phyloP scores from a whole-genome alignment of 2,888 invertebrate species.

The Heliconius hortense region DNA sequence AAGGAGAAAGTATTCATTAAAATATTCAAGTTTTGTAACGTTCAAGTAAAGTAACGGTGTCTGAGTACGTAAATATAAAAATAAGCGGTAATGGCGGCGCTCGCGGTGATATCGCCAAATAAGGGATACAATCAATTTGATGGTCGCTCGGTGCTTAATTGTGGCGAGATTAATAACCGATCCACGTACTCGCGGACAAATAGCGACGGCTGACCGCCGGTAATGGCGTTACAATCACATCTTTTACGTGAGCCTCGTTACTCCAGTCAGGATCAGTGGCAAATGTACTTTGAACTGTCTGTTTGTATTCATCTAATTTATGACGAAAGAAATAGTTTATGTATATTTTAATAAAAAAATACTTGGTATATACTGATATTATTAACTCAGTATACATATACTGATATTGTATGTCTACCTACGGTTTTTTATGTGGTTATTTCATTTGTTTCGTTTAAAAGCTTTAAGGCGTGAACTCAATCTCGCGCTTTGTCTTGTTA shows the following conservation, averaged over 20 bases:
- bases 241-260: conserved; percentile 49
- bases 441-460: too few relatives aligned
- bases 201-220: conserved; percentile 62
- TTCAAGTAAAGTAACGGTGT: conserved; percentile 14
- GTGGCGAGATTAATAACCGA: conserved; percentile 73
- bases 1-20: background rate
- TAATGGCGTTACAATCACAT: conserved; percentile 55
- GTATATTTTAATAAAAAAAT: too few relatives aligned
- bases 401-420: background rate
- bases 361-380: background rate
- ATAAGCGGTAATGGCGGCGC: conserved; percentile 28
- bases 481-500: too few relatives aligned
- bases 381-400: background rate
- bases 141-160: conserved; percentile 62
- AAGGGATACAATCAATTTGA: conserved; percentile 71
- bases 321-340: background rate
- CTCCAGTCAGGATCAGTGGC: conserved; percentile 39
- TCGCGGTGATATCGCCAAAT: conserved; percentile 60
- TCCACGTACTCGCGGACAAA: conserved; percentile 70
- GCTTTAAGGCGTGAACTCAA: too few relatives aligned
- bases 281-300: conserved; percentile 32
- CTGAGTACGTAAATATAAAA: conserved; percentile 15
- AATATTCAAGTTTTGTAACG: background rate
- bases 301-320: conserved; percentile 43
- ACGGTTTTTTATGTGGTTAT: too few relatives aligned